Base-by-base conservation (phyloP, 2,113 vertebrate genomes). In the Nyctereutes procyonoides region DNA sequence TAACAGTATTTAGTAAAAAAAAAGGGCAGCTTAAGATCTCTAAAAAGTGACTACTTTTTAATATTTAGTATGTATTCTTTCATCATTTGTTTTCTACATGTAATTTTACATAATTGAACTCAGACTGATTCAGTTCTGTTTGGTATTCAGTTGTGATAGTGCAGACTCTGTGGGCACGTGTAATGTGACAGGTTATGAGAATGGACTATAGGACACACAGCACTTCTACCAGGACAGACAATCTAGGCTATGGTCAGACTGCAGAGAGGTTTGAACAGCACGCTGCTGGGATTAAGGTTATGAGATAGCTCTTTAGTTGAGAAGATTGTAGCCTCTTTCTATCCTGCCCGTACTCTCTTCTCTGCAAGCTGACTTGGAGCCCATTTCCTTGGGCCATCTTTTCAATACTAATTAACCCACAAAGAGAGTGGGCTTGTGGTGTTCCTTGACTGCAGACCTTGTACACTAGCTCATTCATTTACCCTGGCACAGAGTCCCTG, bases 1-100 rank as follows among this genome's bases (percentile, higher is more conserved):
- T 74, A 80, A 73, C 43, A 74, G 83, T 32, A 84, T 51, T 19
- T 90, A 63, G 24, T 16, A 87, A 88, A 93, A 63, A 83, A 67
- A 22, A 65, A 4, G 38, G 38, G 43, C 76, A 77, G 35, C 28
- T 63, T 35, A 76, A 26, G 58, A 35, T 43, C 32, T 90, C 43
- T 89, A 58, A 88, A 85, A 94, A 17, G 48, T 76, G 65, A 85
- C 26, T 7, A 48, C 12, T 81, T 88, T 83, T 88, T 35, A 55
- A 15, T 22, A 35, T 22, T 90, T 60, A 79, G 22, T 55, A 17
- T 67, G 16, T 48, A 43, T 35, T 17, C 2, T 94, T 65, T 73
- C 35, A 87, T 35, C 16, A 11, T 73, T 38, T 69, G 4, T 12
- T 32, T 65, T 26, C 20, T 20, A 9, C 3, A 35, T 17, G 32